Percentiles rank a stretch among this genome's conserved stretches.
phyloP scores from a whole-genome alignment of 2,797 vertebrate genomes.

The Forpus xanthops region DNA sequence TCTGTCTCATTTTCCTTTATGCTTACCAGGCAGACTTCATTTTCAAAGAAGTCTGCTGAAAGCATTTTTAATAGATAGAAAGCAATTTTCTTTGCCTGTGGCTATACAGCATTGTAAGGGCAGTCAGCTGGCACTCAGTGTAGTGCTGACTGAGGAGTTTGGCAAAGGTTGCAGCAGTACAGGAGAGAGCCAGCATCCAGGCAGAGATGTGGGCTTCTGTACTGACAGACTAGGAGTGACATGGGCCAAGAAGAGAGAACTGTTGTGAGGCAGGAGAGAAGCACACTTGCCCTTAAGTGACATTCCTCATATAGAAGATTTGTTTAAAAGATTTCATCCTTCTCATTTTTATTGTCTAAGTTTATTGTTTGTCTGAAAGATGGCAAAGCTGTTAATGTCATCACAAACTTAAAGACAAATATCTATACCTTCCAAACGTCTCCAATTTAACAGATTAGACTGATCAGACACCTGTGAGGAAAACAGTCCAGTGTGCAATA shows the following conservation, averaged over 20 bases:
- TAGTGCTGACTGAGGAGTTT: not conserved
- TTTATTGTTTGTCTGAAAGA: not conserved
- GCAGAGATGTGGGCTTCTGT: not conserved
- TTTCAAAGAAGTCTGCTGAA: not conserved
- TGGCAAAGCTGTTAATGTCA: not conserved
- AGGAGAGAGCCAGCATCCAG: not conserved
- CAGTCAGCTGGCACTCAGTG: not conserved
- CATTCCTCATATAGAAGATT: not conserved
- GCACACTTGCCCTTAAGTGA: not conserved
- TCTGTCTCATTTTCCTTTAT: not conserved
- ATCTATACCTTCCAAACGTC: not conserved
- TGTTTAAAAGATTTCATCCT: not conserved
- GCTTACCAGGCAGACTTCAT: not conserved
- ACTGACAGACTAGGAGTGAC: not conserved
- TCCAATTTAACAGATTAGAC: not conserved
- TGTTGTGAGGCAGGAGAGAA: not conserved
- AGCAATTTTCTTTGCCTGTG: not conserved
- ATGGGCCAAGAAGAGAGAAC: not conserved
- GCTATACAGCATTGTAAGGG: not conserved
- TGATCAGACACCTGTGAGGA: not conserved
- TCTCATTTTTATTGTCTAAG: not conserved
- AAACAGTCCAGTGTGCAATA: not conserved
- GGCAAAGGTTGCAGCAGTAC: not conserved
- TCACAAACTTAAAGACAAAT: not conserved
- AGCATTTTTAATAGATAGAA: not conserved